A percentile compares a stretch with the other conserved stretches of the same genome.
Evolutionary conservation across 2,113 vertebrate genomes (phyloP).

Genomic region (Bubo bubo): DNA sequence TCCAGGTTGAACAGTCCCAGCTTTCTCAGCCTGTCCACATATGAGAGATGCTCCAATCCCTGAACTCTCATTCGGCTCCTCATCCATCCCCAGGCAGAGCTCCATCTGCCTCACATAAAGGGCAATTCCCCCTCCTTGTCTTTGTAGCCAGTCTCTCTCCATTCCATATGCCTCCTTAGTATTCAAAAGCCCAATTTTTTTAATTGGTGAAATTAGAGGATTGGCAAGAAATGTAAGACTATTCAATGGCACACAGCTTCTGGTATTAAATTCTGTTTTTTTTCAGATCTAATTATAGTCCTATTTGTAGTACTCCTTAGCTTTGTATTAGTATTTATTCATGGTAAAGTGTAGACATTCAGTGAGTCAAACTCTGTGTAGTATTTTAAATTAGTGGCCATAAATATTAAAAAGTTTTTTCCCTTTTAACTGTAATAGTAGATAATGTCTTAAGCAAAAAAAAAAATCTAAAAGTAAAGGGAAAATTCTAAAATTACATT

Average conservation of each 20-base stretch:
- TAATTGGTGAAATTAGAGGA: not conserved
- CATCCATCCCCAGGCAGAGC: not conserved
- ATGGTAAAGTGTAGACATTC: not conserved
- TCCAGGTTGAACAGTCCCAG: not conserved
- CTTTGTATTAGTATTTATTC: not conserved
- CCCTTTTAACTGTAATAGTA: not conserved
- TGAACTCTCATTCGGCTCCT: not conserved
- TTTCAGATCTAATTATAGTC: not conserved
- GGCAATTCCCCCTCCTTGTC: not conserved
- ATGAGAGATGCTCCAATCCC: not conserved
- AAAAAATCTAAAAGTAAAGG: not conserved
- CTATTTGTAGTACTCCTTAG: not conserved
- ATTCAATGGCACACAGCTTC: not conserved
- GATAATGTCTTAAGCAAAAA: not conserved
- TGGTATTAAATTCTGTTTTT: not conserved
- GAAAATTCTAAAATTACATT: not conserved
- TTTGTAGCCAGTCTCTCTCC: not conserved
- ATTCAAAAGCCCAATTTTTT: not conserved
- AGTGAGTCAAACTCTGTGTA: not conserved
- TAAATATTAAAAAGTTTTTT: not conserved
- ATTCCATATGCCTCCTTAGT: not conserved
- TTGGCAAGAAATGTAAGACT: not conserved
- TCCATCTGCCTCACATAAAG: not conserved
- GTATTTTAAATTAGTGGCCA: not conserved
- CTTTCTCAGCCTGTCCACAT: not conserved